Evolutionary conservation across 2,888 invertebrate genomes (phyloP), one percentile per base, ranked within the genome.

Genomic region (Rhingia campestris): DNA sequence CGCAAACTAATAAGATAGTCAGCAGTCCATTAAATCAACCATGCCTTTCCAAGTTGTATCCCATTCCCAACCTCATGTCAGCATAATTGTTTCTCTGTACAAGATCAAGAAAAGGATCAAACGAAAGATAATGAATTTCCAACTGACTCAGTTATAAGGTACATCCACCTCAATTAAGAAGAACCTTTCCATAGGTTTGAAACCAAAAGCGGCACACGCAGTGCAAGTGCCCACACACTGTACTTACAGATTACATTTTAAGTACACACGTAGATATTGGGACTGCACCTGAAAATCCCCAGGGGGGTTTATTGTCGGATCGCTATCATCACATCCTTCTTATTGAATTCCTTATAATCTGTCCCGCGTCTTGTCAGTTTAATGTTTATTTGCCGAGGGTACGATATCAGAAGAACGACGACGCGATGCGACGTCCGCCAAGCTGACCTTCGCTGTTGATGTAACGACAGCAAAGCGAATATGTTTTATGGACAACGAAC

Each of bases 381-480:
- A 37, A 12, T 30, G 43, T 54, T 47, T 43, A 41, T 14, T n/a
- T 37, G 14, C 12, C 32, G 49, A 22, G 10, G 6, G 32, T 12
- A 58, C 9, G 32, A 39, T 33, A 32, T 66, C 7, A 43, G 35
- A 32, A 22, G 22, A 14, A 4, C 22, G 49, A n/a, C 14, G n/a
- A n/a, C n/a, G n/a, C n/a, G n/a, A n/a, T n/a, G 49, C 14, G 22
- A 67, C 74, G 67, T 39, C 67, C 32, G 61, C 32, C 74, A 69
- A 30, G 14, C 12, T 56, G 67, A 32, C 80, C 80, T 84, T 80
- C 82, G 45, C 33, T 56, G 47, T 45, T 74, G 47, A 53, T 69
- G 53, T 74, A 64, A 59, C 67, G 59, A 74, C 64, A 64, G 53
- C 45, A 73, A 81, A 67, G 72, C 77, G 72, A n/a, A 77, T 77